Conservation (phyloP, 2,888 invertebrate genomes). For the Sphinx pinastri region DNA sequence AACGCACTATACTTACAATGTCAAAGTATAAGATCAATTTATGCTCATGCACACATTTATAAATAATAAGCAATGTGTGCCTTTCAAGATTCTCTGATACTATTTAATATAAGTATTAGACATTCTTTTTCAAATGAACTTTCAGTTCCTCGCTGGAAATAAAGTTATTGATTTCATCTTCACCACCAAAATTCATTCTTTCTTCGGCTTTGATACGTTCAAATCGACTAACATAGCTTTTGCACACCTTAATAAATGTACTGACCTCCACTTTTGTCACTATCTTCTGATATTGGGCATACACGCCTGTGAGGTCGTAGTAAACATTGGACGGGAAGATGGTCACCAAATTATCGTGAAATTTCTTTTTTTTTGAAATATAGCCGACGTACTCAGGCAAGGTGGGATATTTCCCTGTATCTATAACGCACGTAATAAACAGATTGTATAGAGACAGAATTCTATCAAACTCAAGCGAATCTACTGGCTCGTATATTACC, state of each 20-base stretch:
- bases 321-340: constrained; percentile 28
- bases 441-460: constrained; percentile 37
- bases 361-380: constrained; percentile 29
- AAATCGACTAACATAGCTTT: too few species aligned
- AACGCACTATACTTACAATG: too few species aligned
- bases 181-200: too few species aligned
- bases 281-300: neutral
- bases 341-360: constrained; percentile 25
- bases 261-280: too few species aligned
- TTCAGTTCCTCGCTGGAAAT: constrained; percentile 37
- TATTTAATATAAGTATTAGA: too few species aligned
- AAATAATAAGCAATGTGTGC: too few species aligned
- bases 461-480: constrained; percentile 40
- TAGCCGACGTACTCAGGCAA: constrained; percentile 32
- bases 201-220: too few species aligned
- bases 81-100: too few species aligned
- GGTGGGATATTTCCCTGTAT: constrained; percentile 32
- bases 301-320: constrained; percentile 10
- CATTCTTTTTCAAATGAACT: constrained; percentile 32
- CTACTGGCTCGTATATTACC: constrained; percentile 36
- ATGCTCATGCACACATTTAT: too few species aligned
- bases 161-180: constrained; percentile 29
- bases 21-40: too few species aligned
- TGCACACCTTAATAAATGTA: too few species aligned
- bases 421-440: constrained; percentile 30